These are phyloP conservation scores for Nothura maculosa DNA, from an alignment of 2,797 vertebrate species.

Conservation along the genomic window DNA sequence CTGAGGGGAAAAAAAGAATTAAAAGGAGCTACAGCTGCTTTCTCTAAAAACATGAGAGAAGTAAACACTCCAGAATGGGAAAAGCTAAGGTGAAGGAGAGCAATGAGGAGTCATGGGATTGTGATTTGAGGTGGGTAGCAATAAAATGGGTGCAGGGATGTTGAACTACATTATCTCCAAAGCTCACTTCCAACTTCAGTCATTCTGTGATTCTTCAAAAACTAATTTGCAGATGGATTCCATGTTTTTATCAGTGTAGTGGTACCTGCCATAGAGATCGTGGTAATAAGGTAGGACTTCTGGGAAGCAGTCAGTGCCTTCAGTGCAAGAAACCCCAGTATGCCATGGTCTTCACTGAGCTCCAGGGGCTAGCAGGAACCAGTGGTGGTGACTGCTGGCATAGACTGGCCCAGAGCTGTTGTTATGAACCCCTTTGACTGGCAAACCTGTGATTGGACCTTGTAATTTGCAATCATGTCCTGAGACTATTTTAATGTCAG, in stretches of 20 bases:
- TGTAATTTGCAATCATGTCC: neutral
- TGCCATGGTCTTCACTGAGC: neutral
- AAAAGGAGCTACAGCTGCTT: neutral
- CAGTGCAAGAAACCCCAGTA: neutral
- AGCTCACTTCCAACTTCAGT: too few species aligned
- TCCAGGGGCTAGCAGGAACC: fast-evolving
- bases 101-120: neutral
- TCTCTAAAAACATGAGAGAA: neutral
- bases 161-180: too few species aligned
- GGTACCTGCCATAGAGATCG: neutral
- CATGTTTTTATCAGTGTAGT: neutral
- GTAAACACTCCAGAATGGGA: neutral
- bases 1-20: neutral
- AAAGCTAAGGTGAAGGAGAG: neutral
- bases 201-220: neutral
- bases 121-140: neutral
- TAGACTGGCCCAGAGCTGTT: neutral
- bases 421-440: neutral
- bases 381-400: neutral
- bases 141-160: too few species aligned
- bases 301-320: neutral
- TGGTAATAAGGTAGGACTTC: neutral
- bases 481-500: neutral
- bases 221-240: neutral
- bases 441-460: neutral